These are phyloP conservation scores for Centroberyx gerrardi DNA, from an alignment of 2,797 vertebrate genomes.

Conservation along the genomic window DNA sequence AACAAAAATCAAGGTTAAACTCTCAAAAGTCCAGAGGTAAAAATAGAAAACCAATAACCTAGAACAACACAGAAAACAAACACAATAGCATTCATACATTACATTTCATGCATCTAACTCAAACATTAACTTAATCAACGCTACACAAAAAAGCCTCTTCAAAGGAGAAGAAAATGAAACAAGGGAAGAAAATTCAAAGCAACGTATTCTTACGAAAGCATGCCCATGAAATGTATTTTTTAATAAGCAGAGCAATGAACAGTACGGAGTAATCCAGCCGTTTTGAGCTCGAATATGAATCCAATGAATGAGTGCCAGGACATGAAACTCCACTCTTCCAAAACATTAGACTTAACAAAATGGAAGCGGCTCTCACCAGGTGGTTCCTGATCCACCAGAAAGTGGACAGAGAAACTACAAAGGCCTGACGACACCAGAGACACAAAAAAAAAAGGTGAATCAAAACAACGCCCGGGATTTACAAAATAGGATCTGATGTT, in stretches of 20 bases:
- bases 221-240: constrained; percentile 60
- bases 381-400: constrained; percentile 50
- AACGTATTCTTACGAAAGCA: constrained; percentile 48
- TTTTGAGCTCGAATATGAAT: constrained; percentile 32
- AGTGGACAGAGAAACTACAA: constrained; percentile 47
- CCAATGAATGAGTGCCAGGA: constrained; percentile 47
- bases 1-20: constrained; percentile 35
- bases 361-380: constrained; percentile 46
- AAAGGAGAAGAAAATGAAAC: constrained; percentile 48
- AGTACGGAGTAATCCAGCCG: constrained; percentile 17
- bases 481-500: constrained; percentile 22
- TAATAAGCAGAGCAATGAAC: constrained; percentile 78
- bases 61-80: constrained; percentile 58
- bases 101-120: constrained; percentile 62
- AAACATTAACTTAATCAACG: constrained; percentile 46
- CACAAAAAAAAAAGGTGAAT: constrained; percentile 44
- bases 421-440: constrained; percentile 16
- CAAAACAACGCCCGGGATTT: constrained; percentile 49
- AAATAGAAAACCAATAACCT: constrained; percentile 43
- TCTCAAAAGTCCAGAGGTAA: constrained; percentile 76
- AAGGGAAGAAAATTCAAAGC: constrained; percentile 26
- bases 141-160: constrained; percentile 26
- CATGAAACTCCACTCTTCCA: constrained; percentile 34
- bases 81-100: constrained; percentile 49
- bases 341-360: constrained; percentile 34